phyloP scores from a whole-genome alignment of 2,113 vertebrate species.

The Cyrtonyx montezumae region DNA sequence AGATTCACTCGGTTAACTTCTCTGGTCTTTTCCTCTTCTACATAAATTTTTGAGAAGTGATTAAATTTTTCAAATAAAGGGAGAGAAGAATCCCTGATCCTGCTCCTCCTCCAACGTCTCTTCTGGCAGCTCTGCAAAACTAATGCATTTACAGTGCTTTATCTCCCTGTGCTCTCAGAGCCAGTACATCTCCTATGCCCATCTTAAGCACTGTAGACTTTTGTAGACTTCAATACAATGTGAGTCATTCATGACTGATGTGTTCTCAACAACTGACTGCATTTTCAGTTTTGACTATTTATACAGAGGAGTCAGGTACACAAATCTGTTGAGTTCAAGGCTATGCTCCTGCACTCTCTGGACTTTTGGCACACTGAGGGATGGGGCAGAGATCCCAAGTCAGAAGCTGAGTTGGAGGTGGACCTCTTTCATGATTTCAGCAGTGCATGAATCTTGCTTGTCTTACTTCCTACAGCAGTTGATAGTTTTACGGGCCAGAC shows the following conservation, averaged over 20 bases:
- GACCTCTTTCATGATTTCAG: not conserved
- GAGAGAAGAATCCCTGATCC: not conserved
- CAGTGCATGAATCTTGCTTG: slow-evolving; percentile 4
- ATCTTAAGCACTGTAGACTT: not conserved
- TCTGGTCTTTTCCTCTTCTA: not conserved
- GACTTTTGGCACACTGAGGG: not conserved
- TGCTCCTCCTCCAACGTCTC: not conserved
- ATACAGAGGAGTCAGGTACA: not conserved
- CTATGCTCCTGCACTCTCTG: not conserved
- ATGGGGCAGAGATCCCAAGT: not conserved
- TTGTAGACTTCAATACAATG: not conserved
- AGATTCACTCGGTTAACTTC: not conserved
- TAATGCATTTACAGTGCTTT: not conserved
- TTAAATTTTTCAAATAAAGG: not conserved
- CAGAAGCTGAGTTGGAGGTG: not conserved
- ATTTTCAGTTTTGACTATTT: not conserved
- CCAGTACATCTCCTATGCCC: not conserved
- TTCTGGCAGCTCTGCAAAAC: not conserved
- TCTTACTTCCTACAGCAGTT: slow-evolving; percentile 12
- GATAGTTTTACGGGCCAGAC: not conserved
- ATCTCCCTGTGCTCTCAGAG: not conserved
- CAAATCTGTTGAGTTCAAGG: not conserved
- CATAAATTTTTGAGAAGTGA: not conserved
- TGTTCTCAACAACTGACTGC: not conserved
- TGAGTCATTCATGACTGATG: not conserved